phyloP scores from a whole-genome alignment of 2,888 invertebrate species.

The Apodemia duryi region DNA sequence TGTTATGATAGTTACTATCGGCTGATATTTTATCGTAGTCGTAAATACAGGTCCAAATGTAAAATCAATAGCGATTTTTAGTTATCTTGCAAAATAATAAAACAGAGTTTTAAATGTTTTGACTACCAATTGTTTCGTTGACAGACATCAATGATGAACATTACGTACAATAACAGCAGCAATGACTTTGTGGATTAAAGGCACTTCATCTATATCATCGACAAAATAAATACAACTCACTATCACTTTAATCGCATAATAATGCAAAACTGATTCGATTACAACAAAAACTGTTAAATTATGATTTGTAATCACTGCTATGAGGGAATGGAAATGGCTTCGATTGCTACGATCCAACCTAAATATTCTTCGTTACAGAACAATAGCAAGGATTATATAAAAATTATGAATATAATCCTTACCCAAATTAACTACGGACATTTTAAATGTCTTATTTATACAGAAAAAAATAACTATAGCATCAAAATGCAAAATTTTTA shows the following conservation, averaged over 20 bases:
- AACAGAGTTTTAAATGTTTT: constrained; percentile 28
- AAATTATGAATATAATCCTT: constrained; percentile 47
- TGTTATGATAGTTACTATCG: background rate
- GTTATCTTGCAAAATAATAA: constrained; percentile 8
- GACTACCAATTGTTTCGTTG: constrained; percentile 43
- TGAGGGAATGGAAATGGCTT: constrained; percentile 69
- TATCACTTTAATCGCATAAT: constrained; percentile 37
- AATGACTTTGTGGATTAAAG: constrained; percentile 61
- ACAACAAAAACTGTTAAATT: constrained; percentile 33
- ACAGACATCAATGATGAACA: constrained; percentile 61
- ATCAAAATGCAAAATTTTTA: constrained; percentile 63
- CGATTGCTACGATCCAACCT: constrained; percentile 71
- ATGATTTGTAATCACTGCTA: constrained; percentile 45
- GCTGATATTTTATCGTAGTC: background rate
- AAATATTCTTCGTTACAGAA: constrained; percentile 49
- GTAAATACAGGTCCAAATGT: background rate
- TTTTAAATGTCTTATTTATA: constrained; percentile 64
- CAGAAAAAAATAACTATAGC: constrained; percentile 53
- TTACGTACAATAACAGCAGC: constrained; percentile 61
- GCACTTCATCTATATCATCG: constrained; percentile 68
- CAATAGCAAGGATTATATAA: constrained; percentile 37
- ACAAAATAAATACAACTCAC: constrained; percentile 46
- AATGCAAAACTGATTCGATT: constrained; percentile 20
- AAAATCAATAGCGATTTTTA: constrained; percentile 11
- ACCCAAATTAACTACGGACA: constrained; percentile 69